A percentile compares a stretch with the other conserved stretches of the same genome.
These are phyloP conservation scores for Brachyptera risi DNA, from an alignment of 2,888 invertebrate genomes.

Conservation along the genomic window DNA sequence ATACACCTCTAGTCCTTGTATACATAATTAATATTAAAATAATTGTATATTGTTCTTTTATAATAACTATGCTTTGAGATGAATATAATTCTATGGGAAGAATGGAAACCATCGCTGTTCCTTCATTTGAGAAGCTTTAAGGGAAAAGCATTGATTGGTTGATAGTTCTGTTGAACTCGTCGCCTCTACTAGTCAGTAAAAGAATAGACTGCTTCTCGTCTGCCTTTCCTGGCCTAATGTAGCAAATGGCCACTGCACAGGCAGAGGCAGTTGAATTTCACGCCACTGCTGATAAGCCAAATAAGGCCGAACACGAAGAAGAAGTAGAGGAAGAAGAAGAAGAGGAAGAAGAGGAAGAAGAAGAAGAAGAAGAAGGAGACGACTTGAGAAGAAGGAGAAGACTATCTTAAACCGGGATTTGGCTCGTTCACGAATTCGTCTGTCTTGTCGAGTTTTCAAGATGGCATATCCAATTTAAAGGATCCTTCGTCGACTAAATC, in stretches of 20 bases:
- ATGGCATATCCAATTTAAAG: conserved; percentile 51
- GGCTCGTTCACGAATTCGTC: conserved; percentile 16
- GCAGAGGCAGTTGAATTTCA: background rate
- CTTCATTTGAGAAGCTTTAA: too few relatives aligned
- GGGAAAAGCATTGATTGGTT: too few relatives aligned
- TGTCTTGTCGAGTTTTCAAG: conserved; percentile 21
- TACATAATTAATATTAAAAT: too few relatives aligned
- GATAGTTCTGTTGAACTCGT: too few relatives aligned
- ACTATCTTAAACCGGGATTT: conserved; percentile 22
- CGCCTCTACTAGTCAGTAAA: too few relatives aligned
- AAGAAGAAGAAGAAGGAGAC: conserved; percentile 20
- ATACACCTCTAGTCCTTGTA: too few relatives aligned
- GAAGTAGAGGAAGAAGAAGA: conserved; percentile 7
- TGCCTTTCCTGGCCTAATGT: background rate
- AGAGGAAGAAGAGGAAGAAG: conserved; percentile 14
- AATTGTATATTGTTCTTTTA: too few relatives aligned
- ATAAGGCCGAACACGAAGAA: background rate
- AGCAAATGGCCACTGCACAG: background rate
- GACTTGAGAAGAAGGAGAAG: conserved; percentile 20
- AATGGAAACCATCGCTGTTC: too few relatives aligned
- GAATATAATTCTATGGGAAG: too few relatives aligned
- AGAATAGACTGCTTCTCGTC: too few relatives aligned
- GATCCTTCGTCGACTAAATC: conserved; percentile 54
- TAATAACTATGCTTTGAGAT: too few relatives aligned
- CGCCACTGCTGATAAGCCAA: background rate